These are phyloP conservation scores for Steinernema carpocapsae DNA, from an alignment of 2,888 invertebrate species.

Conservation along the genomic window DNA sequence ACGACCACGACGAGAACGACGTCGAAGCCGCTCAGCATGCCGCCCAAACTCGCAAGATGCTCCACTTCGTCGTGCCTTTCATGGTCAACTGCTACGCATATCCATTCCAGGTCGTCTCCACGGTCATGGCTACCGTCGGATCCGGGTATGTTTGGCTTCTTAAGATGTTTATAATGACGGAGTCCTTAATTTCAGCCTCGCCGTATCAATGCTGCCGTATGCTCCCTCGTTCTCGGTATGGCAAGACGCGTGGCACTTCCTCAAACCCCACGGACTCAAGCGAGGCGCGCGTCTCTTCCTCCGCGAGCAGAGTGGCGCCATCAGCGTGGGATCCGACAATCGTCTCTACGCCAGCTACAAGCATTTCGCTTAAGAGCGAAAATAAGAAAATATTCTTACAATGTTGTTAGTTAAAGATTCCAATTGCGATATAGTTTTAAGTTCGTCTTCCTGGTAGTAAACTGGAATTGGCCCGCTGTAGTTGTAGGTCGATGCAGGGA, in stretches of 20 bases:
- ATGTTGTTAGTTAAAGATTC: too few relatives aligned
- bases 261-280: conserved; percentile 70
- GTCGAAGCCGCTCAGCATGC: conserved; percentile 35
- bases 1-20: conserved; percentile 19
- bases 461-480: conserved; percentile 47
- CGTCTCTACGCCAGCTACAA: conserved; percentile 65
- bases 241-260: conserved; percentile 83
- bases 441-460: conserved; percentile 15
- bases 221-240: conserved; percentile 84
- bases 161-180: not conserved
- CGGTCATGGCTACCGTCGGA: conserved; percentile 86
- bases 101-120: conserved; percentile 87
- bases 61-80: conserved; percentile 74
- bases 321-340: conserved; percentile 62
- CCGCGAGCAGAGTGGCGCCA: conserved; percentile 64
- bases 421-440: too few relatives aligned
- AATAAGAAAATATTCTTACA: too few relatives aligned
- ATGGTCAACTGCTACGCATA: conserved; percentile 85
- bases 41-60: conserved; percentile 46
- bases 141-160: conserved; percentile 77
- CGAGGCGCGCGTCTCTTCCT: conserved; percentile 64
- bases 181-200: conserved; percentile 73
- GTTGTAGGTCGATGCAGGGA: conserved; percentile 41
- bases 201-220: conserved; percentile 82
- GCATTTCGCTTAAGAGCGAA: too few relatives aligned